Percentiles rank a stretch among this genome's conserved stretches.
Evolutionary conservation across 1,140 invertebrate species (phyloP).

Genomic region (Euura lappo): DNA sequence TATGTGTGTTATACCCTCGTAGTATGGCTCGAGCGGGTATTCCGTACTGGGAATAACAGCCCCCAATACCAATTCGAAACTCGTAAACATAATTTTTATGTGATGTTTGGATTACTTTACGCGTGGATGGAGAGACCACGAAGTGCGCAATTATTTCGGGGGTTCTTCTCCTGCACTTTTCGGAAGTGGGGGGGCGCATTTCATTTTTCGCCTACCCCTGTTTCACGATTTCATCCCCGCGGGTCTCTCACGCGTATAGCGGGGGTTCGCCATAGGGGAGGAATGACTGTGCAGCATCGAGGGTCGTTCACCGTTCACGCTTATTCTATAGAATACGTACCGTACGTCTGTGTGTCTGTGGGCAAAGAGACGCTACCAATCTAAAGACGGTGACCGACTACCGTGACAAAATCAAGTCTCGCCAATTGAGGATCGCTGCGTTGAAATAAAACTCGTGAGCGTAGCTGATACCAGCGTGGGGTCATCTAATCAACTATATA

Average conservation of each 20-base stretch:
- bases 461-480: no score
- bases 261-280: not conserved
- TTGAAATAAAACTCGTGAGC: not conserved
- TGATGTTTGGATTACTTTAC: slow-evolving; percentile 56
- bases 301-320: not conserved
- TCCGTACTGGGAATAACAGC: not conserved
- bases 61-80: slow-evolving; percentile 46
- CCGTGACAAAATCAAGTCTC: not conserved
- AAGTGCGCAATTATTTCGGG: slow-evolving; percentile 54
- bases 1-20: no score
- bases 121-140: slow-evolving; percentile 53
- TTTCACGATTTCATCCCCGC: no score
- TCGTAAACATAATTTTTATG: slow-evolving; percentile 61
- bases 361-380: not conserved
- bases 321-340: not conserved
- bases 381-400: not conserved
- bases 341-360: not conserved
- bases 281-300: not conserved
- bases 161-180: slow-evolving; percentile 5
- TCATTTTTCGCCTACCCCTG: not conserved
- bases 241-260: no score
- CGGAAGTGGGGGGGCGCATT: not conserved
- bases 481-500: no score
- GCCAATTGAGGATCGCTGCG: not conserved
- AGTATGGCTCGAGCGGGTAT: no score